These are phyloP conservation scores for Napeogenes inachia DNA, from an alignment of 2,888 invertebrate species.

Conservation along the genomic window DNA sequence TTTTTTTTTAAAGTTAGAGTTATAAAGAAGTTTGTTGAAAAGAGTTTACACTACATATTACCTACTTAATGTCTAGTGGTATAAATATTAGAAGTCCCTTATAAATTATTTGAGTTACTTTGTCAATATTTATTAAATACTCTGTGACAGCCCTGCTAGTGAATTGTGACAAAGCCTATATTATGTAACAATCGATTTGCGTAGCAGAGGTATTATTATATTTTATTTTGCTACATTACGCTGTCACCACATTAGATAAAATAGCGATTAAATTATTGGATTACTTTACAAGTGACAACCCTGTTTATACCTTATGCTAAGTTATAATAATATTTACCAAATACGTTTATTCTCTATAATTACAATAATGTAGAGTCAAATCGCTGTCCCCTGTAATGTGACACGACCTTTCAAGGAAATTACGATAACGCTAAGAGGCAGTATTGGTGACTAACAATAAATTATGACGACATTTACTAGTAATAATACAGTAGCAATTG, in stretches of 20 bases:
- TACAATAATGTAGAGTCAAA: background rate
- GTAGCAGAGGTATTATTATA: constrained; percentile 57
- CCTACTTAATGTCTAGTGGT: too few relatives aligned
- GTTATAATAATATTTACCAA: background rate
- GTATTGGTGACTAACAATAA: constrained; percentile 33
- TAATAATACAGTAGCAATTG: constrained; percentile 32
- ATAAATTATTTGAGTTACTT: background rate
- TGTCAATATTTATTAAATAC: background rate
- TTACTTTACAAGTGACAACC: too few relatives aligned
- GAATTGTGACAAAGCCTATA: constrained; percentile 47
- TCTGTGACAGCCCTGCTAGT: constrained; percentile 12
- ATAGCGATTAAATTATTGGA: background rate
- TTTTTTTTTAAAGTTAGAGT: too few relatives aligned
- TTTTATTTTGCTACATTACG: constrained; percentile 38
- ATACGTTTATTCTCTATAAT: background rate
- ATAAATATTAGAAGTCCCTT: too few relatives aligned
- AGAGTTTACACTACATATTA: too few relatives aligned
- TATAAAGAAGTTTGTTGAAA: too few relatives aligned
- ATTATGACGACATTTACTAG: constrained; percentile 29
- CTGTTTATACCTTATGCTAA: too few relatives aligned
- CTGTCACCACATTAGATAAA: constrained; percentile 6
- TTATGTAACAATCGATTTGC: constrained; percentile 60
- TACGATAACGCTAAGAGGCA: constrained; percentile 42
- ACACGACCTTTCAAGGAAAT: constrained; percentile 36
- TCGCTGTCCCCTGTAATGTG: constrained; percentile 13